Base-by-base conservation (phyloP, 1,140 invertebrate genomes). In the Elysia chlorotica region DNA sequence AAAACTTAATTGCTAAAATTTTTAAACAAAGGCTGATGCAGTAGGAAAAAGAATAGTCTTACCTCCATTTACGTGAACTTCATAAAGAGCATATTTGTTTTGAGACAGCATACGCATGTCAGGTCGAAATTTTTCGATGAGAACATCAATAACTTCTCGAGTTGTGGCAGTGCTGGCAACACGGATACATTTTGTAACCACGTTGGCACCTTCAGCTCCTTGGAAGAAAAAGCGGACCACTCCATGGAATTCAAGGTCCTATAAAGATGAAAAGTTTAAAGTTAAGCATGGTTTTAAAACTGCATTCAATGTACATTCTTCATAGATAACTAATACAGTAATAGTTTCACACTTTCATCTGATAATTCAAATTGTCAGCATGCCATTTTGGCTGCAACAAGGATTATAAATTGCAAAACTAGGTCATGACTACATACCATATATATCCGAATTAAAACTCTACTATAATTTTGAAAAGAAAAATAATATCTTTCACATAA, bases 191-290 rank as follows among this genome's bases (percentile, higher is more conserved):
- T 99, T 99, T 37, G 98, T 99, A n/a, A 96, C 95, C 56, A 99
- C 96, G 89, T 98, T 98, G 54, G 79, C 86, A 62, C 84, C 87
- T 65, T 82, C 86, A 56, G 82, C 87, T 54, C 86, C 87, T 94
- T 99, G 97, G 87, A 98, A 99, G 88, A 98, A 99, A 89, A 99
- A 99, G 66, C 91, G 83, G 95, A 99, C 99, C 23, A 99, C 98
- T 23, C 98, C 98, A 89, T 99, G 95, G 88, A 99, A 99, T 87
- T 99, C 96, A 83, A 98, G 90, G 83, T 98, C 93, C 96, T 99
- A 90, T 91, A 92, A n/a, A n/a, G n/a, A n/a, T n/a, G n/a, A n/a
- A n/a, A n/a, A n/a, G n/a, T n/a, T n/a, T n/a, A n/a, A n/a, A n/a
- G n/a, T n/a, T n/a, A n/a, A n/a, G n/a, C n/a, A n/a, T n/a, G n/a